Base-by-base conservation (phyloP, 2,888 invertebrate species). In the Acanthopleura granulata region DNA sequence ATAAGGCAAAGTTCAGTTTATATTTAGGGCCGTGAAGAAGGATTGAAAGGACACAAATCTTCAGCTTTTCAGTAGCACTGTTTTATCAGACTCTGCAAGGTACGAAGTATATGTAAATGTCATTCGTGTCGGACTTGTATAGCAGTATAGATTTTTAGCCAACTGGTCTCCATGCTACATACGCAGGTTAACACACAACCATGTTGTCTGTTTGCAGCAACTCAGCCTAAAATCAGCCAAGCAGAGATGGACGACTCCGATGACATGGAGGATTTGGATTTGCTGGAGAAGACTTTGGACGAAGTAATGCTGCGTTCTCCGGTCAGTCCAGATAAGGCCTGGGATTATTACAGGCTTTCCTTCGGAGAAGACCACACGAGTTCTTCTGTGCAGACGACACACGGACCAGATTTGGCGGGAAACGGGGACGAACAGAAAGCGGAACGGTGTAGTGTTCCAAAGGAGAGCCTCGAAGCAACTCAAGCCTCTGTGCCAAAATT, bases 251-350 rank as follows among this genome's bases (percentile, higher is more conserved):
- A 40, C 40, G 40, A 40, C 40, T 40, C 40, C 4, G 57, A 57
- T 22, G 12, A 57, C 3, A 57, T 57, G 57, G 57, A 57, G n/a
- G 66, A 66, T 66, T 27, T 66, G 66, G 66, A 66, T 16, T 15
- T 27, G 6, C 66, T 66, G 6, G 66, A 25, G 25, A 66, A 27
- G 66, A 27, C 29, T 22, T 27, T 66, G 29, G 66, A 66, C 29
- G 66, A 66, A 27, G 66, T 27, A 22, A 27, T 66, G 16, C 25
- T 66, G 29, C 18, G 66, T 6, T 66, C 25, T 18, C 66, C 66
- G 16, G 6, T 66, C 18, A 27, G 66, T 14, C 66, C 66, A 6
- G 29, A 66, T 22, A 66, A 66, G 25, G 29, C 66, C 6, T 66
- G 66, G 66, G 66, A 66, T 16, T 66, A 66, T 66, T 66, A 66